Base-by-base conservation (phyloP, 1,140 invertebrate species). In the Apocrypta bakeri region DNA sequence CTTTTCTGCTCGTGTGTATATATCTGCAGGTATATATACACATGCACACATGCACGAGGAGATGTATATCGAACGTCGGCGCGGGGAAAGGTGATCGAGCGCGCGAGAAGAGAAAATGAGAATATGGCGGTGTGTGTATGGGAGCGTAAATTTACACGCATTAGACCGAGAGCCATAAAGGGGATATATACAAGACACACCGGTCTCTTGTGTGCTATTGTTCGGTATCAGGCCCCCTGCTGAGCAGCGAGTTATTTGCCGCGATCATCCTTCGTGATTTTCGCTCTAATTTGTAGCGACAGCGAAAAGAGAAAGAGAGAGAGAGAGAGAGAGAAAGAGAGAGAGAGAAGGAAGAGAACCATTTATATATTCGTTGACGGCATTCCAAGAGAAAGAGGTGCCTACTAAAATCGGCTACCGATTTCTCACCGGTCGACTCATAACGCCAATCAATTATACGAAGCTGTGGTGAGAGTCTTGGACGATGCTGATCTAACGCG, bases 221-320 rank as follows among this genome's bases (percentile, higher is more conserved):
- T 37, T 37, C 48, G 48, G 48, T 17, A 7, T 63, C 56, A 73
- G 61, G 14, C 85, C 87, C 86, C 89, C 88, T 83, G 87, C 88
- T 87, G 88, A 78, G 87, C 84, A 6, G 48, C 1, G 21, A 83
- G 86, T 89, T 89, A 89, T 90, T 90, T 88, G 87, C 87, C 86
- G 69, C 87, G 88, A 90, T 89, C 87, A 88, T 86, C 85, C 85
- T 89, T 87, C 86, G 87, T 89, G 88, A 89, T 88, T 89, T 89
- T 89, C 88, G 87, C 88, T 89, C 89, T 90, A 90, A 90, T 90
- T 90, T 88, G 89, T 88, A 88, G 87, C 88, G 89, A 90, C 89
- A 90, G 88, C 85, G 88, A 87, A 83, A 87, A 85, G 33, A 88
- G 88, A 31, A 24, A 33, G 75, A 61, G 61, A 64, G 75, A 56